phyloP scores from a whole-genome alignment of 1,140 invertebrate species.

The Atopsyche davidsoni region DNA sequence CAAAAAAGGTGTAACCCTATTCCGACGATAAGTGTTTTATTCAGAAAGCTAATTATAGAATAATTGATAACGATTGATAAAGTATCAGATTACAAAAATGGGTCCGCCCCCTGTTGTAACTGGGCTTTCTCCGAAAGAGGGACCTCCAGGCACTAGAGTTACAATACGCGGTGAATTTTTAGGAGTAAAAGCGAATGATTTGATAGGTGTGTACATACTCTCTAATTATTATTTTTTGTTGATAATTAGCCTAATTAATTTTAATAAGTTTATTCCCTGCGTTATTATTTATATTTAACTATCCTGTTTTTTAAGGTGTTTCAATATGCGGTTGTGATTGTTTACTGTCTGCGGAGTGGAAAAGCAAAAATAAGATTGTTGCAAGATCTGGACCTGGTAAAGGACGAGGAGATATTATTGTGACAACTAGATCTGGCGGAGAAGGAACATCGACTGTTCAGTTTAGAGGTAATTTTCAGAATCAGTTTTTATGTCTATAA shows the following conservation, averaged over 20 bases:
- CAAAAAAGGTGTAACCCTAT: conserved; percentile 15
- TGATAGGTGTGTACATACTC: conserved; percentile 63
- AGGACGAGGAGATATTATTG: conserved; percentile 92
- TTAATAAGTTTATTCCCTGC: background rate
- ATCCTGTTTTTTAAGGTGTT: conserved; percentile 62
- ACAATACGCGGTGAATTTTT: conserved; percentile 95
- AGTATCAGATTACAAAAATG: conserved; percentile 43
- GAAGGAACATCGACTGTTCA: conserved; percentile 91
- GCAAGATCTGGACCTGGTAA: conserved; percentile 90
- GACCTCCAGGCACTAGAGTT: conserved; percentile 91
- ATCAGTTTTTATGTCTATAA: too few species aligned
- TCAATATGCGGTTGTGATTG: conserved; percentile 96
- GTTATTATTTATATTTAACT: background rate
- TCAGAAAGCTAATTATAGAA: too few species aligned
- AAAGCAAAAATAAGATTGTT: conserved; percentile 94
- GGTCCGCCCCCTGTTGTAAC: conserved; percentile 83
- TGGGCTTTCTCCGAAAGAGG: conserved; percentile 96
- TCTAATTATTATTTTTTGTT: background rate
- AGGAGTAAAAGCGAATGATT: conserved; percentile 75
- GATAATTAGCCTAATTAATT: background rate
- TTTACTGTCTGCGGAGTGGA: conserved; percentile 94
- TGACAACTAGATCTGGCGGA: conserved; percentile 86
- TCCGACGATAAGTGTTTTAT: too few species aligned
- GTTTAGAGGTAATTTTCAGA: conserved; percentile 82
- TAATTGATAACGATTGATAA: conserved; percentile 7